Base-by-base conservation (phyloP, 2,113 vertebrate genomes). In the Siphamia tubifer region DNA sequence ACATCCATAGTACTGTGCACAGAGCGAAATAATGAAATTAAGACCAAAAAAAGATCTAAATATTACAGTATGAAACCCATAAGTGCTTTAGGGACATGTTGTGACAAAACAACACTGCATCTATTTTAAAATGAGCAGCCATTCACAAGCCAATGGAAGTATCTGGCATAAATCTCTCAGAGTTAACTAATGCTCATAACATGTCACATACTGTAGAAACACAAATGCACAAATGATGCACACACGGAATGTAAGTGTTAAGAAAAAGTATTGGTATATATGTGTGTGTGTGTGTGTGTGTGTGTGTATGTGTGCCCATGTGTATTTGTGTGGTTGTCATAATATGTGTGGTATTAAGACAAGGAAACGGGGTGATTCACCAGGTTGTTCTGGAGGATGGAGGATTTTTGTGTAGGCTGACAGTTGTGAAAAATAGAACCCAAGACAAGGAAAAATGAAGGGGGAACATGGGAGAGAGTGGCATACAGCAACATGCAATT, bases 331-430 rank as follows among this genome's bases (percentile, higher is more conserved):
- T 65, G 47, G 81, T 63, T 70, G 62, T 68, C 57, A 39, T 42
- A 62, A 64, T 12, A 21, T 55, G 62, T 67, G 63, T 42, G 28
- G 40, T 55, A 57, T 55, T 63, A 31, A 65, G 64, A 44, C 69
- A 75, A 70, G 79, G 79, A 83, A 64, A 58, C 48, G 23, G 79
- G 42, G 73, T 79, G 77, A 87, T 79, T 84, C 82, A 84, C 72
- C 52, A 35, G 27, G 69, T 64, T 71, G 65, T 68, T 82, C 72
- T 63, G 40, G 45, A 79, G 66, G 72, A 73, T 63, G 40, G 45
- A 79, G 66, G 72, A 73, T 55, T 75, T 61, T 75, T 77, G 56
- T 60, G 71, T 76, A 60, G 77, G 70, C 40, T 77, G 45, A 62
- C 48, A 54, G 53, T 71, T 31, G 11, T 21, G 39, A 61, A 68